These are phyloP conservation scores for Plebejus anna DNA, from an alignment of 2,888 invertebrate species.

Conservation along the genomic window DNA sequence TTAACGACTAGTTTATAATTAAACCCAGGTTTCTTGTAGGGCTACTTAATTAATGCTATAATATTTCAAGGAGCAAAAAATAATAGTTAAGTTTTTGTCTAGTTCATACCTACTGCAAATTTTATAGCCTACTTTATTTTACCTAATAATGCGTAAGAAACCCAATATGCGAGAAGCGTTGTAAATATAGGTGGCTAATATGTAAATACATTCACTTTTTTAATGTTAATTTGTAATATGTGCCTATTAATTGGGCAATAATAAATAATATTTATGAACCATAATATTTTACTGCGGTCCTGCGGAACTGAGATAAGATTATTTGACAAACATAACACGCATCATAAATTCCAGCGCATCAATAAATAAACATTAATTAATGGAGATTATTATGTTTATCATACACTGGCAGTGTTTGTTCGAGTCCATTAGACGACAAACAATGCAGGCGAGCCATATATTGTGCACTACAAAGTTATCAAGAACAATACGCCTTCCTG, in stretches of 20 bases:
- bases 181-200: too few species aligned
- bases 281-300: neutral
- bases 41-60: neutral
- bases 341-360: slow-evolving; percentile 2
- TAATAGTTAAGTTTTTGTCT: neutral
- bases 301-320: slow-evolving; percentile 21
- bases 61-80: neutral
- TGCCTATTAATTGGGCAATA: too few species aligned
- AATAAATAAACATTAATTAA: slow-evolving; percentile 7
- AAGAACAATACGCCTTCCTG: slow-evolving; percentile 50
- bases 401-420: slow-evolving; percentile 30
- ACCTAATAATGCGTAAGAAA: neutral
- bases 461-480: slow-evolving; percentile 41
- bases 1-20: slow-evolving; percentile 7
- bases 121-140: neutral
- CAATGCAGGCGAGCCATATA: slow-evolving; percentile 42
- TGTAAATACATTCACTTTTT: too few species aligned
- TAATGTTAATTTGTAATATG: neutral
- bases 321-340: neutral
- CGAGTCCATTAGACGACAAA: slow-evolving; percentile 30
- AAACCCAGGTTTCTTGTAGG: neutral
- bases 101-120: neutral
- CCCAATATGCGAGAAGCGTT: neutral
- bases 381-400: slow-evolving; percentile 17
- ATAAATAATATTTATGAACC: neutral